Evolutionary conservation across 2,888 invertebrate species (phyloP), one percentile per base, ranked within the genome.

Genomic region (Apotomis turbidana): DNA sequence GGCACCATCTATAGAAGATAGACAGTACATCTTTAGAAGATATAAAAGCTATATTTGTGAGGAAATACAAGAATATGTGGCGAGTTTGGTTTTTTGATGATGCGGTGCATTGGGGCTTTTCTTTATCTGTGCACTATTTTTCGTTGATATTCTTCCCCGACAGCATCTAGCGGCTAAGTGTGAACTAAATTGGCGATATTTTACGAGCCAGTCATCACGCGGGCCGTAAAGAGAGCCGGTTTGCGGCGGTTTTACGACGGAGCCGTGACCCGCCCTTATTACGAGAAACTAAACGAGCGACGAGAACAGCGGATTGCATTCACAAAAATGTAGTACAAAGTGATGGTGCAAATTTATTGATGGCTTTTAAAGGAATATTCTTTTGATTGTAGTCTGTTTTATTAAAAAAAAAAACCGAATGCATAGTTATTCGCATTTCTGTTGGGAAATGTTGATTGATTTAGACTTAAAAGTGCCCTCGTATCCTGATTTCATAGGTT

Each of bases 171-270:
- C 76, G 76, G 83, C 88, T 85, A 85, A 89, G 88, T 88, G 90
- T 85, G 87, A 87, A 89, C 88, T 89, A 88, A 88, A 92, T 91
- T 90, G 90, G 87, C 83, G 89, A 91, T 91, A 90, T 89, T 92
- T 93, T 91, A 93, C 88, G 91, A 88, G 78, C 76, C 73, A 78
- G 86, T 85, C 89, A 89, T 91, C 89, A 89, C 88, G 76, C 54
- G 77, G 77, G 82, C 82, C 85, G 88, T 91, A 90, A 91, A 91
- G 85, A 81, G 82, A 80, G 82, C 81, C 83, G 84, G 80, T 83
- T 82, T 82, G 83, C 79, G 85, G 81, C 81, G 79, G 81, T 84
- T 90, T 92, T 90, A 92, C 88, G 89, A 89, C 80, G 84, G 84
- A 84, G 84, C 82, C 85, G 86, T 86, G 91, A 89, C 89, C 88